These are phyloP conservation scores for Capreolus pygargus DNA, from an alignment of 2,113 vertebrate genomes.

Conservation along the genomic window DNA sequence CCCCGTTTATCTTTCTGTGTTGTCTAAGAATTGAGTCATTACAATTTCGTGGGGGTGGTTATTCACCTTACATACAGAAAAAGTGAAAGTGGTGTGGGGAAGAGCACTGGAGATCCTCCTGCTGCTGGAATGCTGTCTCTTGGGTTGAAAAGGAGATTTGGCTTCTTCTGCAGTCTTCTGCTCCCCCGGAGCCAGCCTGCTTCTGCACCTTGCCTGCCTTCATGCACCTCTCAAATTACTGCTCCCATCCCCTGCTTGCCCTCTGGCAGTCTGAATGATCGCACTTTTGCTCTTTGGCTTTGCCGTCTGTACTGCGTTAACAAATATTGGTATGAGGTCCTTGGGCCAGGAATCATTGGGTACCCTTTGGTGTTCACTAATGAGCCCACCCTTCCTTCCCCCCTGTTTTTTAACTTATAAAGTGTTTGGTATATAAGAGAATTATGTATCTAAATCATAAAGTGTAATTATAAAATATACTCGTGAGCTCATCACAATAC, in stretches of 20 bases:
- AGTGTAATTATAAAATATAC: background rate
- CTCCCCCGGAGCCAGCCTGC: fast-evolving
- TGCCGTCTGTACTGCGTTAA: background rate
- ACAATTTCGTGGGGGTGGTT: background rate
- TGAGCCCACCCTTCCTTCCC: no score
- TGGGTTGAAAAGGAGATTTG: background rate
- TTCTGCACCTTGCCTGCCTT: background rate
- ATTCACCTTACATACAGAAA: background rate
- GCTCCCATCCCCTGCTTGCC: no score
- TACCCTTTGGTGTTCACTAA: background rate
- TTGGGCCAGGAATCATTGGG: background rate
- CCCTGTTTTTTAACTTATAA: background rate
- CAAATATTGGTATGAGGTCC: background rate
- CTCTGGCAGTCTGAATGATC: background rate
- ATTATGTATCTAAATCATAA: background rate
- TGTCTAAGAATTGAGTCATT: background rate
- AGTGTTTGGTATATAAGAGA: background rate
- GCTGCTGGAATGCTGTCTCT: background rate
- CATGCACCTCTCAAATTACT: background rate
- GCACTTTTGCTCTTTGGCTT: background rate
- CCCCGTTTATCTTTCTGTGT: background rate
- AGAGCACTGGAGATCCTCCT: background rate
- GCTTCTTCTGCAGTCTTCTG: background rate
- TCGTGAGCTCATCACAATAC: fast-evolving
- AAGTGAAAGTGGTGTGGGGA: background rate